Percentiles rank a stretch among this genome's conserved stretches.
Evolutionary conservation across 2,797 vertebrate genomes (phyloP).

Genomic region (Gobionotothen gibberifrons): DNA sequence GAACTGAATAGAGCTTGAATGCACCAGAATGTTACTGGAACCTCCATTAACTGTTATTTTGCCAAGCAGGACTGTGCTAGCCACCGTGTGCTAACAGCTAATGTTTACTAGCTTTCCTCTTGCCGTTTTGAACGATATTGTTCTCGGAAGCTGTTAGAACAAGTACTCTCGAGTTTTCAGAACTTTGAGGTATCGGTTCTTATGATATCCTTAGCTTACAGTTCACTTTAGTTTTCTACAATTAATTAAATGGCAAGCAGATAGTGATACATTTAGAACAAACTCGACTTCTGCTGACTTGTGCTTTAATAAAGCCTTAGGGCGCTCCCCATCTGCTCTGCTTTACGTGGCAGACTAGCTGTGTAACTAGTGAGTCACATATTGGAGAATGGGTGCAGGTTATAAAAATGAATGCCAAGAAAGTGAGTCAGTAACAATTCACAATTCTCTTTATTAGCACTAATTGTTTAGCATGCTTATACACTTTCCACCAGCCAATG

Average conservation of each 20-base stretch:
- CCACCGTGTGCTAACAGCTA: too few relatives aligned
- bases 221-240: background rate
- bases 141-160: too few relatives aligned
- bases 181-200: too few relatives aligned
- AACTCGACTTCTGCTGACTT: slow-evolving; percentile 4
- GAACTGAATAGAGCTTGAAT: too few relatives aligned
- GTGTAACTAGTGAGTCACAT: slow-evolving; percentile 47
- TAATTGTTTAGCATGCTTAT: slow-evolving; percentile 28
- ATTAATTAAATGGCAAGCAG: slow-evolving; percentile 1
- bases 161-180: too few relatives aligned
- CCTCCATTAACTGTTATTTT: too few relatives aligned
- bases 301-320: slow-evolving; percentile 35
- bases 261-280: slow-evolving; percentile 7
- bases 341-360: slow-evolving; percentile 39
- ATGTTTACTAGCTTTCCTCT: too few relatives aligned
- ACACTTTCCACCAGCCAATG: background rate
- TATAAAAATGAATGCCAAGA: slow-evolving; percentile 41
- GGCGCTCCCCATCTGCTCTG: slow-evolving; percentile 31
- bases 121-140: too few relatives aligned
- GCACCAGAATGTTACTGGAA: too few relatives aligned
- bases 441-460: slow-evolving; percentile 17
- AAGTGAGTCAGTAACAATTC: slow-evolving; percentile 52
- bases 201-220: background rate
- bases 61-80: too few relatives aligned
- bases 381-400: slow-evolving; percentile 35